phyloP scores from a whole-genome alignment of 2,797 vertebrate genomes.

The Hydrocynus forskahlii region DNA sequence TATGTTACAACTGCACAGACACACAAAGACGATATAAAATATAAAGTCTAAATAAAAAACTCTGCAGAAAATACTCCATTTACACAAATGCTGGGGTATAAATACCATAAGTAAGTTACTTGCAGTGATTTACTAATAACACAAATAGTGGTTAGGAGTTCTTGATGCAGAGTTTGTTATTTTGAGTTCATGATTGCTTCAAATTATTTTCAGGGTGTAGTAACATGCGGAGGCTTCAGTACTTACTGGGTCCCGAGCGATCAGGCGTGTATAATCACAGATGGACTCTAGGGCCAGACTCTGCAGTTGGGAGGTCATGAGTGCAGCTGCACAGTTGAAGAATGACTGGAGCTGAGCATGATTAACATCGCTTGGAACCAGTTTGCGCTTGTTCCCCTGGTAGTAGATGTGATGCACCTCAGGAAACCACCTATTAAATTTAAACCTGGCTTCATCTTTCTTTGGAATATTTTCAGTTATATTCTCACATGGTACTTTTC shows the following conservation, averaged over 20 bases:
- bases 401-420: slow-evolving; percentile 85
- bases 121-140: too few species aligned
- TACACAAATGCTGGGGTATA: too few species aligned
- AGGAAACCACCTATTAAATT: slow-evolving; percentile 81
- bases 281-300: slow-evolving; percentile 81
- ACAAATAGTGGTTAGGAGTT: too few species aligned
- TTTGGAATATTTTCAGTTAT: background rate
- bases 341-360: slow-evolving; percentile 79
- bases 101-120: too few species aligned
- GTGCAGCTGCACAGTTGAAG: slow-evolving; percentile 80
- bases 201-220: background rate
- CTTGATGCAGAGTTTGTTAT: too few species aligned
- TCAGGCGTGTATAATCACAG: slow-evolving; percentile 83
- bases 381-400: slow-evolving; percentile 75
- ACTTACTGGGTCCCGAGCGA: slow-evolving; percentile 80
- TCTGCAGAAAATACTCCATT: too few species aligned
- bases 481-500: background rate
- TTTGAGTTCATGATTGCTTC: background rate
- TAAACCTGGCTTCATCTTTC: background rate
- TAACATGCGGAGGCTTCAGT: background rate
- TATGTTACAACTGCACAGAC: too few species aligned
- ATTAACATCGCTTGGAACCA: slow-evolving; percentile 73
- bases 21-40: too few species aligned
- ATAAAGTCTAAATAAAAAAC: too few species aligned
- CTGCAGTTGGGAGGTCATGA: slow-evolving; percentile 89